Evolutionary conservation across 2,888 invertebrate species (phyloP).

Genomic region (Lymantria dispar): DNA sequence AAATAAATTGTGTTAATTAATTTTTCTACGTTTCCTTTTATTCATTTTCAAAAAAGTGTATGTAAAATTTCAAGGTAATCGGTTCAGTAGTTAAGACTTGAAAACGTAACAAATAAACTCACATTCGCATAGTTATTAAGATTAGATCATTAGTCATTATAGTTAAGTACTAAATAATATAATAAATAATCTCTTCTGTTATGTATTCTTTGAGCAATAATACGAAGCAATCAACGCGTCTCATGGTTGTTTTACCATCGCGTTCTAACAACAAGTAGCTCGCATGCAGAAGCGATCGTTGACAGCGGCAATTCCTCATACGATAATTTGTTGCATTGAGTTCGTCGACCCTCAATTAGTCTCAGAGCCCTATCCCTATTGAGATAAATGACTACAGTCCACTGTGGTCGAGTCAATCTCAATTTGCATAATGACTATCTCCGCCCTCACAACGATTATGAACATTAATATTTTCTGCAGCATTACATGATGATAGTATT

Average conservation of each 20-base stretch:
- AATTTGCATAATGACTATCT: constrained; percentile 63
- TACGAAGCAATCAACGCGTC: constrained; percentile 20
- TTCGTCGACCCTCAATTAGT: constrained; percentile 67
- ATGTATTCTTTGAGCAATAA: constrained; percentile 24
- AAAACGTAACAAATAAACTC: no score
- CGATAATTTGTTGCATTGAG: constrained; percentile 50
- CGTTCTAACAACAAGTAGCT: constrained; percentile 19
- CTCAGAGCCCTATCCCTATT: constrained; percentile 61
- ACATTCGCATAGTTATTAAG: no score
- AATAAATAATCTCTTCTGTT: background rate
- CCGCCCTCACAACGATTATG: constrained; percentile 47
- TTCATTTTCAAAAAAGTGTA: no score
- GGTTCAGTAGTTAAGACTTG: no score
- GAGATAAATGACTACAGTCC: constrained; percentile 55
- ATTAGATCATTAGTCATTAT: no score
- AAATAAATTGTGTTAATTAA: no score
- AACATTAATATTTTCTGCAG: constrained; percentile 57
- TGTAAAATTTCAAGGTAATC: no score
- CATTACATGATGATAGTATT: constrained; percentile 47
- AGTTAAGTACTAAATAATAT: no score
- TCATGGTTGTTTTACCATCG: constrained; percentile 22
- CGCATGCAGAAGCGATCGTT: constrained; percentile 34
- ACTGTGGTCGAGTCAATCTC: constrained; percentile 44
- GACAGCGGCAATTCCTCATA: constrained; percentile 48
- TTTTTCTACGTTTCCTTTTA: no score